Percentiles rank a stretch among this genome's conserved stretches.
phyloP scores from a whole-genome alignment of 2,797 vertebrate species.

The Lophius americanus region DNA sequence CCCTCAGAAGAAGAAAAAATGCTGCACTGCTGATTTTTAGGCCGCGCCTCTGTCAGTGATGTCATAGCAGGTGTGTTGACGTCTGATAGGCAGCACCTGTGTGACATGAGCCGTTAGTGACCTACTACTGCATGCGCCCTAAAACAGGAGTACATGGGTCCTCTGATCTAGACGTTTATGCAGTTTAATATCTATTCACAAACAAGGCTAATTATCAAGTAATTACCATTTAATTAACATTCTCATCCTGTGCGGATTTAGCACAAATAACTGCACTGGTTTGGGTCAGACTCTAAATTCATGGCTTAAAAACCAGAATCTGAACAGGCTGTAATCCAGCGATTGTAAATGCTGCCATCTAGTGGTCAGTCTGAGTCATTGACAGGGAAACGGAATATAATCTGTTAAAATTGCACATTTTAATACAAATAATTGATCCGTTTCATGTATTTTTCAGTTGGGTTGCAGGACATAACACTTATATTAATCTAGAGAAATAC shows the following conservation, averaged over 20 bases:
- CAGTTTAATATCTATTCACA: background rate
- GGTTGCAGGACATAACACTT: too few species aligned
- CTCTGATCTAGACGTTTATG: too few species aligned
- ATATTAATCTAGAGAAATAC: too few species aligned
- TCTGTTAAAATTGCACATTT: too few species aligned
- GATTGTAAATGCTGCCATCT: constrained; percentile 78
- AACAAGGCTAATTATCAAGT: background rate
- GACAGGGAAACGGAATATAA: background rate
- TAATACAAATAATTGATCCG: too few species aligned
- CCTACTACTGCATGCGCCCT: constrained; percentile 4
- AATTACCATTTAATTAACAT: background rate
- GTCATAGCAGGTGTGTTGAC: constrained; percentile 29
- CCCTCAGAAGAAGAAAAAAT: background rate
- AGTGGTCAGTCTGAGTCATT: constrained; percentile 41
- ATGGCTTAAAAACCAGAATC: constrained; percentile 8
- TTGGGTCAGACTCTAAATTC: constrained; percentile 2
- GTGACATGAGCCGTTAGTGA: constrained; percentile 15
- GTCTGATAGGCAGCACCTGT: constrained; percentile 39
- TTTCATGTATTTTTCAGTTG: too few species aligned
- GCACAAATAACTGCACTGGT: background rate
- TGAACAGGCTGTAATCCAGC: constrained; percentile 5
- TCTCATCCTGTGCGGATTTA: background rate
- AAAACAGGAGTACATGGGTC: too few species aligned
- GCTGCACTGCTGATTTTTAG: background rate
- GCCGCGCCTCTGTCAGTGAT: background rate